phyloP scores from a whole-genome alignment of 2,113 vertebrate genomes.

The Spheniscus mendiculus region DNA sequence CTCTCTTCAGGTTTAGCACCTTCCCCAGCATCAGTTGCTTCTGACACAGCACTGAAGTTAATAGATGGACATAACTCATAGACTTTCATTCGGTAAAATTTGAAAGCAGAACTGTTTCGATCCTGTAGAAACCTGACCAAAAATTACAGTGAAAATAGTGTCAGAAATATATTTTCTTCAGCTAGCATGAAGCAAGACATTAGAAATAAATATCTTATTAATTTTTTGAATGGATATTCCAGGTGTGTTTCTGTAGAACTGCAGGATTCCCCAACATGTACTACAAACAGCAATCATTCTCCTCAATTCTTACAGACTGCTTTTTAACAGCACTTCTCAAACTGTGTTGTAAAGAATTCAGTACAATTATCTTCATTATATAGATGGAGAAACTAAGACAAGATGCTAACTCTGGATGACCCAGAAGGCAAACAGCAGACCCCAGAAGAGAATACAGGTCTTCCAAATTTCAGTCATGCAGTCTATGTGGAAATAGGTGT shows the following conservation, averaged over 20 bases:
- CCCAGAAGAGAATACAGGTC: neutral
- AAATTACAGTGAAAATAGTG: neutral
- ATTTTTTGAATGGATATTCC: neutral
- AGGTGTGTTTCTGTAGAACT: neutral
- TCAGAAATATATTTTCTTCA: neutral
- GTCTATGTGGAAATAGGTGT: neutral
- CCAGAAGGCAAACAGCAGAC: neutral
- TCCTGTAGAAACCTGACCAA: slow-evolving; percentile 77
- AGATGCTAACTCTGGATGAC: neutral
- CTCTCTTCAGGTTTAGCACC: neutral
- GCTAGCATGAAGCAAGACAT: neutral
- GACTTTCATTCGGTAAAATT: slow-evolving; percentile 77
- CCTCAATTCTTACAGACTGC: neutral
- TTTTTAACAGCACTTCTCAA: neutral
- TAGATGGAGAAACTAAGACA: neutral
- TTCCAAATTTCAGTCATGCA: neutral
- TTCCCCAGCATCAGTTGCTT: neutral
- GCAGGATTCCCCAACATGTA: neutral
- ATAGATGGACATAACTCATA: slow-evolving; percentile 74
- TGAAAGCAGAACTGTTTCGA: slow-evolving; percentile 75
- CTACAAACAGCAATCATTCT: neutral
- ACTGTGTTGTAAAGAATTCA: neutral
- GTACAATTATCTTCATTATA: neutral
- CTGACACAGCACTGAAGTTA: slow-evolving; percentile 22
- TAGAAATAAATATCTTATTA: neutral